phyloP scores from a whole-genome alignment of 2,797 vertebrate species.

The Craterocephalus amniculus region DNA sequence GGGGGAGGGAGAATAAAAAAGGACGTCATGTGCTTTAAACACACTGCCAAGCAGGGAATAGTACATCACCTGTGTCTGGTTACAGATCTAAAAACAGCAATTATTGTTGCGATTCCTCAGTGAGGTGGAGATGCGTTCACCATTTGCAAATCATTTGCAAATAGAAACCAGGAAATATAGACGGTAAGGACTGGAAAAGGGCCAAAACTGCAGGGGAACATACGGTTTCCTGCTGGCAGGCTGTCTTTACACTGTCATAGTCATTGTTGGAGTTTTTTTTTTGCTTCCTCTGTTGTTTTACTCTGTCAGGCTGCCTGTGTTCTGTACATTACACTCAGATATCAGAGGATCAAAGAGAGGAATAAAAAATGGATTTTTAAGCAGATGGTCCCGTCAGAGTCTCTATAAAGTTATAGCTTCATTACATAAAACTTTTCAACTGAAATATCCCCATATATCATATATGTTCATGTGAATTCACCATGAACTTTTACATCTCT shows the following conservation, averaged over 20 bases:
- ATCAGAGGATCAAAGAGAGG: slow-evolving; percentile 55
- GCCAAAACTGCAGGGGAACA: slow-evolving; percentile 43
- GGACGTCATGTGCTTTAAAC: slow-evolving; percentile 59
- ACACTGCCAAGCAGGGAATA: slow-evolving; percentile 46
- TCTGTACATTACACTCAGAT: slow-evolving; percentile 38
- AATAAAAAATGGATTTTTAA: slow-evolving; percentile 41
- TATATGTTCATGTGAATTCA: slow-evolving; percentile 35
- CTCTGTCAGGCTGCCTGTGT: slow-evolving; percentile 32
- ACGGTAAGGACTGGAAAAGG: slow-evolving; percentile 40
- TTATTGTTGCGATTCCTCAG: slow-evolving; percentile 43
- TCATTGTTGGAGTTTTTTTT: slow-evolving; percentile 3
- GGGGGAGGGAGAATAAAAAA: slow-evolving; percentile 17
- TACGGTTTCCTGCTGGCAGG: slow-evolving; percentile 39
- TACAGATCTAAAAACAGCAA: slow-evolving; percentile 67
- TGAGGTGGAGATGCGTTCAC: slow-evolving; percentile 43
- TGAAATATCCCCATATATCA: slow-evolving; percentile 8
- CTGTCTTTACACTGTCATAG: slow-evolving; percentile 60
- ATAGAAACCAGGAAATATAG: slow-evolving; percentile 40
- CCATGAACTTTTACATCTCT: not conserved
- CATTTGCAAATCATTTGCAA: slow-evolving; percentile 63
- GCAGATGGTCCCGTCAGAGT: slow-evolving; percentile 37
- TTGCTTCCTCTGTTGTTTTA: slow-evolving; percentile 25
- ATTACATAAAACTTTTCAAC: slow-evolving; percentile 31
- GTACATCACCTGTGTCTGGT: slow-evolving; percentile 73
- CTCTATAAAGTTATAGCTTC: slow-evolving; percentile 24